These are phyloP conservation scores for Egretta garzetta DNA, from an alignment of 2,113 vertebrate species.

Conservation along the genomic window DNA sequence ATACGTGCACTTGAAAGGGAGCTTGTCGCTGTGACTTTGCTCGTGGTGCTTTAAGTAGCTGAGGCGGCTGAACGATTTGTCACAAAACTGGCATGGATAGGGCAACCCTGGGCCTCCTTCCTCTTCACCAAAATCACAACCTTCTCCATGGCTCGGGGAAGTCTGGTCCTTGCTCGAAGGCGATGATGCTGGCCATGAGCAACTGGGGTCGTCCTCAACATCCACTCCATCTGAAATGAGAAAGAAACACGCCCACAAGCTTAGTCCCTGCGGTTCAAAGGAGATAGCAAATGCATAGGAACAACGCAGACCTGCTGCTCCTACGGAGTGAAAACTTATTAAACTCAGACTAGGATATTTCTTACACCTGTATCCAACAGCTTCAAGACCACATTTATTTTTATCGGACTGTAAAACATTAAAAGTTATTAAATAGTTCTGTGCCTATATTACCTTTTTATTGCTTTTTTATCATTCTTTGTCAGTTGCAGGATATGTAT, in stretches of 20 bases:
- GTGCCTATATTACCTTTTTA: slow-evolving; percentile 74
- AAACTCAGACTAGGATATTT: neutral
- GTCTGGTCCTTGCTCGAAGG: slow-evolving; percentile 98
- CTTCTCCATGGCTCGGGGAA: slow-evolving; percentile 92
- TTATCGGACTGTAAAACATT: slow-evolving; percentile 65
- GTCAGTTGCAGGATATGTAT: slow-evolving; percentile 67
- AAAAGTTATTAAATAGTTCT: slow-evolving; percentile 71
- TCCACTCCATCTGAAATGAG: slow-evolving; percentile 88
- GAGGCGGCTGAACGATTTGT: slow-evolving; percentile 97
- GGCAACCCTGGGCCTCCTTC: slow-evolving; percentile 93
- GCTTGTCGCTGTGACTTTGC: slow-evolving; percentile 96
- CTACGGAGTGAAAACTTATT: neutral
- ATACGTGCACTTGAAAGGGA: slow-evolving; percentile 96
- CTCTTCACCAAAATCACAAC: slow-evolving; percentile 95
- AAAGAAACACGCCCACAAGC: neutral
- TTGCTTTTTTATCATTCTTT: slow-evolving; percentile 76
- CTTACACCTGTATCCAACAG: slow-evolving; percentile 12
- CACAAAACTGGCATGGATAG: slow-evolving; percentile 97
- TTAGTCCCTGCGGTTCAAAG: neutral
- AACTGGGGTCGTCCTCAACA: slow-evolving; percentile 94
- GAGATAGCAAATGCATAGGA: neutral
- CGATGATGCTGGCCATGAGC: slow-evolving; percentile 97
- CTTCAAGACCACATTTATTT: slow-evolving; percentile 61
- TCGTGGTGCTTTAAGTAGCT: slow-evolving; percentile 98
- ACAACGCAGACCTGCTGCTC: neutral